A percentile compares a stretch with the other conserved stretches of the same genome.
These are phyloP conservation scores for Cataglyphis livida DNA, from an alignment of 2,888 invertebrate genomes.

Conservation along the genomic window DNA sequence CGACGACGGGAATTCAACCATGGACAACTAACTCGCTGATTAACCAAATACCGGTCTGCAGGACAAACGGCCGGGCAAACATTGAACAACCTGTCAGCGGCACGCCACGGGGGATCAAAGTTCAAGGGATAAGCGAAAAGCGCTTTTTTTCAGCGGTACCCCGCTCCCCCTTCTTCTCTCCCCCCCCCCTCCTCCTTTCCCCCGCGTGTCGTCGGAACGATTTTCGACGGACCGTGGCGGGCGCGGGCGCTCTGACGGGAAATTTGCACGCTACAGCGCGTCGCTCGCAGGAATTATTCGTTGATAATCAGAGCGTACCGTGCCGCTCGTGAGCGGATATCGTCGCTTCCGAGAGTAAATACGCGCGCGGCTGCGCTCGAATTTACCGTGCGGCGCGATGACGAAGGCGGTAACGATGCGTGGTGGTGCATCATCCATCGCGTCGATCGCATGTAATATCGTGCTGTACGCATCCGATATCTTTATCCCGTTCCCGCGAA, in stretches of 20 bases:
- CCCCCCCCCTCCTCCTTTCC: constrained; percentile 8
- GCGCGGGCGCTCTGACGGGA: constrained; percentile 40
- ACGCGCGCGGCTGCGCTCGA: constrained; percentile 47
- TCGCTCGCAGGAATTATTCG: constrained; percentile 57
- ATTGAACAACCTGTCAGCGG: constrained; percentile 76
- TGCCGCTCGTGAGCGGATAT: constrained; percentile 44
- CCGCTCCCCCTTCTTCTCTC: background rate
- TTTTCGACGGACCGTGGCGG: constrained; percentile 57
- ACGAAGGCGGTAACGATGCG: constrained; percentile 14
- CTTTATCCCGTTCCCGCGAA: constrained; percentile 31
- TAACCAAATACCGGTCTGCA: constrained; percentile 79
- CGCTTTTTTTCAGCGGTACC: constrained; percentile 62
- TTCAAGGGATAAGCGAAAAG: constrained; percentile 73
- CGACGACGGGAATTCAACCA: constrained; percentile 72
- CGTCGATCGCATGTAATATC: constrained; percentile 35
- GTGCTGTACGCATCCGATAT: constrained; percentile 26
- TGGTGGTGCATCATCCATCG: constrained; percentile 26
- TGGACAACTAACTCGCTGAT: constrained; percentile 81
- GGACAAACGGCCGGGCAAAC: constrained; percentile 78
- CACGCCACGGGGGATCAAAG: constrained; percentile 77
- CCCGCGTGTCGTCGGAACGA: constrained; percentile 60
- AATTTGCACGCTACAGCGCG: constrained; percentile 51
- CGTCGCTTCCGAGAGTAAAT: constrained; percentile 54
- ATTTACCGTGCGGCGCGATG: constrained; percentile 40
- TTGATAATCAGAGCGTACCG: constrained; percentile 58